Evolutionary conservation across 2,888 invertebrate genomes (phyloP), one percentile per base, ranked within the genome.

Genomic region (Ctenicera cuprea): DNA sequence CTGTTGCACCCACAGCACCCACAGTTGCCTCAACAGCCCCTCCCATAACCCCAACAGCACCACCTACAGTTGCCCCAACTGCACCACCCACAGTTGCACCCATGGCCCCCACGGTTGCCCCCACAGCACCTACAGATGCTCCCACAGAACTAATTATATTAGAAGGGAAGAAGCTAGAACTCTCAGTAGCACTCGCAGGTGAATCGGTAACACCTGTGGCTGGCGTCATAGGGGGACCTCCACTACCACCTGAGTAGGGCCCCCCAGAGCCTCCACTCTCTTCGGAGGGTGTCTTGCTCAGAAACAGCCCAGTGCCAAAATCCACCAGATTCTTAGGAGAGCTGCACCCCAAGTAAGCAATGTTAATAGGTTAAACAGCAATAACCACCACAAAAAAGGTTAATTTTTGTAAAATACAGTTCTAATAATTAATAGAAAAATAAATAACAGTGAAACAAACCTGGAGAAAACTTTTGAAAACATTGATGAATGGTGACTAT

Each of bases 271-370:
- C 90, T 87, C 94, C 94, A 88, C 92, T 92, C 90, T 95, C 95
- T 90, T 96, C 96, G 87, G 95, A 95, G 86, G 95, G 95, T 85
- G 95, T 96, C 90, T 95, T 95, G 91, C 94, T 95, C 88, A 93
- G 90, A 91, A 97, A 96, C 88, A 97, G 91, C 88, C 97, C 97
- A 85, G 96, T 95, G 88, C 97, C 96, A 90, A 97, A 95, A 92
- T 97, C 97, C 88, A 97, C 97, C 91, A 97, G 92, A 91, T 95
- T 95, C 90, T 96, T 95, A 86, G 96, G 96, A 86, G 96, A 96
- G 90, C 95, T 95, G 87, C 84, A 85, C 77, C 81, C 78, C 74
- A 69, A 79, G 59, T 69, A 74, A 73, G 77, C 65, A 68, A 67
- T 41, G 67, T 67, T 67, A 71, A 85, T 87, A 86, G 87, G 79